Evolutionary conservation across 1,140 invertebrate genomes (phyloP).

Genomic region (Manduca sexta): DNA sequence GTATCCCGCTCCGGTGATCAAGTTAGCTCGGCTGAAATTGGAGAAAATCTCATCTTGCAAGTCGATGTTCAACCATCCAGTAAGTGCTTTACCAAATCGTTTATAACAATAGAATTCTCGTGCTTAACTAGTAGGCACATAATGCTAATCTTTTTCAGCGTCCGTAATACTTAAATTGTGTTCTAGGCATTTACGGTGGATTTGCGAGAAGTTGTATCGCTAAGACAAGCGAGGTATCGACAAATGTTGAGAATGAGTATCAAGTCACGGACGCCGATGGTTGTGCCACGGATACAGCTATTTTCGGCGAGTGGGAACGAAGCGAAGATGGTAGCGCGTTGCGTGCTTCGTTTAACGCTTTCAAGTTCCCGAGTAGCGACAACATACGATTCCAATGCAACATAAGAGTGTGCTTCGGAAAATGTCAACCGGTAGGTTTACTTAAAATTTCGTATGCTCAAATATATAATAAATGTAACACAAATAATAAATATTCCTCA

Average conservation of each 20-base stretch:
- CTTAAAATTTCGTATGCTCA: not conserved
- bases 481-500: no score
- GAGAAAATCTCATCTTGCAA: slow-evolving; percentile 92
- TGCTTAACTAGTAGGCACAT: no score
- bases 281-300: slow-evolving; percentile 92
- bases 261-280: slow-evolving; percentile 95
- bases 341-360: slow-evolving; percentile 92
- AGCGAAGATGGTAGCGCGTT: slow-evolving; percentile 88
- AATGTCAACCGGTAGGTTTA: slow-evolving; percentile 89
- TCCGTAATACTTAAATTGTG: not conserved
- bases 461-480: slow-evolving; percentile 5
- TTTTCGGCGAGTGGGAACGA: slow-evolving; percentile 95
- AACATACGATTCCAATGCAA: slow-evolving; percentile 97
- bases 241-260: slow-evolving; percentile 90
- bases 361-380: slow-evolving; percentile 96
- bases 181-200: slow-evolving; percentile 91
- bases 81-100: slow-evolving; percentile 58
- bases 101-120: not conserved
- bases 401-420: slow-evolving; percentile 95
- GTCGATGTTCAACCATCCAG: slow-evolving; percentile 94
- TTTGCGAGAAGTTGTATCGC: slow-evolving; percentile 94
- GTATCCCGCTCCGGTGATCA: slow-evolving; percentile 90
- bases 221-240: slow-evolving; percentile 88
- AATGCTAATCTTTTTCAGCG: no score
- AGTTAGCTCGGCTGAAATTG: slow-evolving; percentile 93